Percentiles rank a stretch among this genome's conserved stretches.
Evolutionary conservation across 2,797 vertebrate genomes (phyloP).

Genomic region (Vultur gryphus): DNA sequence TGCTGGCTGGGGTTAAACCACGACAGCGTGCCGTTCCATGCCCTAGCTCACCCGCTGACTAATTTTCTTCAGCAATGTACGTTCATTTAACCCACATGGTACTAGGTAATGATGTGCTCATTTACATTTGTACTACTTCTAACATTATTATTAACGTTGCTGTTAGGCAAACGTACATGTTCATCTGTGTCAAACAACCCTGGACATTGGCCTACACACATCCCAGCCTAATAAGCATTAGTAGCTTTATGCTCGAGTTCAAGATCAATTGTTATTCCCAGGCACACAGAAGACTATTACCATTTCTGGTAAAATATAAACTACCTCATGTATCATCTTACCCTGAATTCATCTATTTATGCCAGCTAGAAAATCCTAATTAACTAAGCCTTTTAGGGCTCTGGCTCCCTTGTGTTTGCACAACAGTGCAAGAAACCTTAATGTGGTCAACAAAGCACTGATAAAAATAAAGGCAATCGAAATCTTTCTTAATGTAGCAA

Average conservation of each 20-base stretch:
- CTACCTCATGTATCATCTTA: neutral
- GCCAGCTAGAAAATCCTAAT: neutral
- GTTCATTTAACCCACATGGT: neutral
- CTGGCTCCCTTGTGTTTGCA: neutral
- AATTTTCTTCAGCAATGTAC: accelerated
- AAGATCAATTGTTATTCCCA: neutral
- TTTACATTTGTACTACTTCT: neutral
- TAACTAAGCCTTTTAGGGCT: neutral
- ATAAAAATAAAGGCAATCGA: neutral
- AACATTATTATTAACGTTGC: neutral
- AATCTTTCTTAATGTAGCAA: neutral
- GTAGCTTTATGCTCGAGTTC: neutral
- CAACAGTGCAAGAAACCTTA: neutral
- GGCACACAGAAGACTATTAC: neutral
- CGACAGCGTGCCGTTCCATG: accelerated
- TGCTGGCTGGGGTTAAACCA: too few relatives aligned
- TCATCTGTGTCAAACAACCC: neutral
- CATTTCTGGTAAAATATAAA: neutral
- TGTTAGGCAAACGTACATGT: accelerated
- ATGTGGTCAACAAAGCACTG: neutral
- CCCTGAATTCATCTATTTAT: neutral
- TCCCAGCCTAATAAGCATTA: accelerated
- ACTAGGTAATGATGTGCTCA: neutral
- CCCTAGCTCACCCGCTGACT: neutral
- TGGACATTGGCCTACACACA: neutral